These are phyloP conservation scores for Sternarchorhynchus goeldii DNA, from an alignment of 2,797 vertebrate genomes.

Conservation along the genomic window DNA sequence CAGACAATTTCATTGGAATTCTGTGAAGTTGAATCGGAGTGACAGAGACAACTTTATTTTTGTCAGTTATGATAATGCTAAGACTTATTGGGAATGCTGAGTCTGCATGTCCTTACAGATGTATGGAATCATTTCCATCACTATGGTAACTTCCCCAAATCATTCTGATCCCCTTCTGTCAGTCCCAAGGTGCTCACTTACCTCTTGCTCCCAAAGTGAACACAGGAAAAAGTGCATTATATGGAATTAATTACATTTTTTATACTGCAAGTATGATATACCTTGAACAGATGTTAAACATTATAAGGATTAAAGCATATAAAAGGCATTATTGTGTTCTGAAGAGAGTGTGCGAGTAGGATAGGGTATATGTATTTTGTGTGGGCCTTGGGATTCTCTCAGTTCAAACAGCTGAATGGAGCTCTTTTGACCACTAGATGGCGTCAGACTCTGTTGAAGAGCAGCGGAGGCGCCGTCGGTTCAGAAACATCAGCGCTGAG, in stretches of 20 bases:
- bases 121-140: slow-evolving; percentile 69
- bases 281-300: slow-evolving; percentile 26
- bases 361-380: slow-evolving; percentile 10
- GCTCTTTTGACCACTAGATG: slow-evolving; percentile 78
- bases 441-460: slow-evolving; percentile 80
- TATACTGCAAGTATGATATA: slow-evolving; percentile 17
- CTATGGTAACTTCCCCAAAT: slow-evolving; percentile 63
- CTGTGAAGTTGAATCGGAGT: slow-evolving; percentile 71
- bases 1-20: slow-evolving; percentile 77
- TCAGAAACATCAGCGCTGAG: background rate
- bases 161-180: slow-evolving; percentile 64
- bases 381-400: slow-evolving; percentile 40
- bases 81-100: slow-evolving; percentile 78
- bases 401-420: slow-evolving; percentile 61
- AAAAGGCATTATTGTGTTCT: slow-evolving; percentile 33
- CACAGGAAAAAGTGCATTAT: slow-evolving; percentile 20
- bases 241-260: slow-evolving; percentile 25
- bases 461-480: slow-evolving; percentile 34
- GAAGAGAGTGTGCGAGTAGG: background rate
- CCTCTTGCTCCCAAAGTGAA: slow-evolving; percentile 31
- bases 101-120: slow-evolving; percentile 75
- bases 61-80: slow-evolving; percentile 77
- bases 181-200: slow-evolving; percentile 38
- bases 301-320: slow-evolving; percentile 30
- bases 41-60: slow-evolving; percentile 84